Evolutionary conservation across 2,113 vertebrate species (phyloP), one percentile per base, ranked within the genome.

Genomic region (Pseudorhombus dupliciocellatus): DNA sequence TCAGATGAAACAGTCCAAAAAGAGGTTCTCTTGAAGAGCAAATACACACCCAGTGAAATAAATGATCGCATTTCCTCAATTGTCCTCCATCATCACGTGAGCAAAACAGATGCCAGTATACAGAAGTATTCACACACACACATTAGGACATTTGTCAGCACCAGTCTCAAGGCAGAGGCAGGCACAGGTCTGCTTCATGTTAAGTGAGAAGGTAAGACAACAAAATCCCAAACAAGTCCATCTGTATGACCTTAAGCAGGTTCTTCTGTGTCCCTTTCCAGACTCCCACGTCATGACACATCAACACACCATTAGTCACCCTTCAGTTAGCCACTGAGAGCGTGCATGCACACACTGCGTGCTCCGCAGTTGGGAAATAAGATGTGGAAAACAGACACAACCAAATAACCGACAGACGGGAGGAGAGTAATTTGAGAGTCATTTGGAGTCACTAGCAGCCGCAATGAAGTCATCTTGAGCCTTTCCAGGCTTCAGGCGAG

Each of bases 401-500:
- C 65, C 75, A 80, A 88, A 84, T 54, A 84, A 74, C 56, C 12
- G 3, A 79, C 68, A 75, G 69, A 77, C n/a, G 46, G 30, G 58
- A 75, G 68, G 48, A 67, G 60, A 78, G 79, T 76, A 63, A 84
- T 84, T 81, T 68, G 66, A 86, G 69, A 84, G 73, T 71, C 51
- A 69, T 86, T 84, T 75, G 28, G 76, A 75, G 65, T 12, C 73
- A 70, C 80, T 68, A 62, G 64, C 71, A 75, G 80, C 48, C 66
- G 10, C 48, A 75, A 22, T 79, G 66, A 85, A 84, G 71, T 82
- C 75, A 83, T 79, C 61, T 69, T 64, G 68, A 81, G 65, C 61
- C 40, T 53, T 80, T 78, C 46, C 67, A 74, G 71, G 66, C 74
- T 77, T 79, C 25, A 21, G 61, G 59, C 57, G 76, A 74, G 31